Percentiles rank a stretch among this genome's conserved stretches.
phyloP scores from a whole-genome alignment of 1,140 invertebrate genomes.

The Drosophila busckii region DNA sequence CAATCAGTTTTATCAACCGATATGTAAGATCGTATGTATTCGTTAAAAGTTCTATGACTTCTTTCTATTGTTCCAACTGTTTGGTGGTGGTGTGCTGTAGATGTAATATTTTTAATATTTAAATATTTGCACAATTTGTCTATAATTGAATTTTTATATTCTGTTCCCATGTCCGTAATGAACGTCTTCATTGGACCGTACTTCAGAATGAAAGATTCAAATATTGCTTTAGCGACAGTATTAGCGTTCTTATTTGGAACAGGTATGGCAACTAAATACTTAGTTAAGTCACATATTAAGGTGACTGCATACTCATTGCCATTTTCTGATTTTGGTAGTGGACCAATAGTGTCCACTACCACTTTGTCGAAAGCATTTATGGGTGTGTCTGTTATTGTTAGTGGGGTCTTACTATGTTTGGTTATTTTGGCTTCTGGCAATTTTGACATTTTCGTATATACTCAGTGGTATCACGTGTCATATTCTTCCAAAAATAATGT shows the following conservation, averaged over 20 bases:
- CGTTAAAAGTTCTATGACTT: constrained; percentile 32
- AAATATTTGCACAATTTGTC: constrained; percentile 29
- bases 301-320: constrained; percentile 34
- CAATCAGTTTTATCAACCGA: constrained; percentile 23
- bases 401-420: not conserved
- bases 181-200: constrained; percentile 30
- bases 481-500: constrained; percentile 25
- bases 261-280: constrained; percentile 30
- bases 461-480: constrained; percentile 4
- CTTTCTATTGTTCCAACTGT: constrained; percentile 18
- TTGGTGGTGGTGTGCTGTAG: constrained; percentile 31
- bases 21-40: constrained; percentile 26
- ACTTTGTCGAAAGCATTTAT: constrained; percentile 20
- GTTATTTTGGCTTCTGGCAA: constrained; percentile 19
- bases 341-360: constrained; percentile 26
- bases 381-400: constrained; percentile 14
- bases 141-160: constrained; percentile 43
- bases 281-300: constrained; percentile 33
- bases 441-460: constrained; percentile 18
- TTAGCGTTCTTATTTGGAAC: constrained; percentile 27
- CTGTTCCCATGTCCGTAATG: constrained; percentile 28
- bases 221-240: constrained; percentile 35
- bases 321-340: constrained; percentile 19
- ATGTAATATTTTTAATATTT: constrained; percentile 26
- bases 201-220: constrained; percentile 29